These are phyloP conservation scores for Drosophila mojavensis DNA, from an alignment of 1,140 invertebrate species.

Conservation along the genomic window DNA sequence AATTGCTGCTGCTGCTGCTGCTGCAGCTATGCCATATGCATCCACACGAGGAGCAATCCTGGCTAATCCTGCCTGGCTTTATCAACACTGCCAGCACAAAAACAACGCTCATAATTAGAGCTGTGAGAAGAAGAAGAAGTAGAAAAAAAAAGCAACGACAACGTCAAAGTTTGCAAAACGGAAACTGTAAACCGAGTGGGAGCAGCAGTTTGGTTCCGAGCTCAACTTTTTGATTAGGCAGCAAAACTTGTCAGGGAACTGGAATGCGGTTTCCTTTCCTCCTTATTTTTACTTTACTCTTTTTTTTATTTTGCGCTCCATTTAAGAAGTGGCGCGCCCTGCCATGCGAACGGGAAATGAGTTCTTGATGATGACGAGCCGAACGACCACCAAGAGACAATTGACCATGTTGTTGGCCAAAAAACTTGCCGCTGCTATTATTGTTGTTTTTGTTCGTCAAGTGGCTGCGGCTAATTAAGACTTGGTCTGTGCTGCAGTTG, in stretches of 20 bases:
- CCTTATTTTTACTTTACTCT: too few relatives aligned
- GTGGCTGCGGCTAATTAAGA: slow-evolving; percentile 40
- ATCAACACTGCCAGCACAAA: slow-evolving; percentile 42
- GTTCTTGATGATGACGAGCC: slow-evolving; percentile 60
- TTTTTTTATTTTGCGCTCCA: slow-evolving; percentile 48
- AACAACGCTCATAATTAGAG: slow-evolving; percentile 64
- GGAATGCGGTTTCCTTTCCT: not conserved
- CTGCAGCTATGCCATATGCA: slow-evolving; percentile 38
- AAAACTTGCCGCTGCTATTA: not conserved
- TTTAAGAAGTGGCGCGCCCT: slow-evolving; percentile 63
- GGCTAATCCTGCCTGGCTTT: slow-evolving; percentile 57
- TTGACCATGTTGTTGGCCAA: slow-evolving; percentile 32
- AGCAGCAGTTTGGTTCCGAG: slow-evolving; percentile 7
- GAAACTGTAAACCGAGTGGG: slow-evolving; percentile 23
- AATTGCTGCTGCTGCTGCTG: slow-evolving; percentile 1
- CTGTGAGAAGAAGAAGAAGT: slow-evolving; percentile 33
- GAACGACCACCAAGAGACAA: slow-evolving; percentile 43
- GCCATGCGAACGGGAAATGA: slow-evolving; percentile 59
- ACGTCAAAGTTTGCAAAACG: slow-evolving; percentile 17
- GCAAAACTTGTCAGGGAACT: slow-evolving; percentile 31
- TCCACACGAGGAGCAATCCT: slow-evolving; percentile 30
- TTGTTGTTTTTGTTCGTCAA: slow-evolving; percentile 12
- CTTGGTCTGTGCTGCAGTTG: not conserved
- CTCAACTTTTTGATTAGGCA: slow-evolving; percentile 67
- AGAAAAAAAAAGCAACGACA: not conserved